A percentile compares a stretch with the other conserved stretches of the same genome.
Conservation (phyloP, 2,113 vertebrate species). For the Panurus biarmicus region DNA sequence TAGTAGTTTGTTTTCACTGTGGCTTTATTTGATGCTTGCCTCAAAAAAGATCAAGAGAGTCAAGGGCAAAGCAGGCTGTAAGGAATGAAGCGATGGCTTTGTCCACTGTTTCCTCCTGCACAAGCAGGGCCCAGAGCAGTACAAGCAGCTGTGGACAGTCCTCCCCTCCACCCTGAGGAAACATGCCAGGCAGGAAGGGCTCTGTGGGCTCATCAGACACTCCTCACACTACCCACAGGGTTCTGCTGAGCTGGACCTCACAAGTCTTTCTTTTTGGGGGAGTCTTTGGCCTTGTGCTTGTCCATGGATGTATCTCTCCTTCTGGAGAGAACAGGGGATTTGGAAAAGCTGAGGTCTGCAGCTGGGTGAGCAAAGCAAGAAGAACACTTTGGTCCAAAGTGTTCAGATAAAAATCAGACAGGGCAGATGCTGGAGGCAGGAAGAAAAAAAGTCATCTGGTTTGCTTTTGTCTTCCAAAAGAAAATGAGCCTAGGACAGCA, state of each 20-base stretch:
- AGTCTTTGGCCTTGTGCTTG: neutral
- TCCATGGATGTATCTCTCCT: neutral
- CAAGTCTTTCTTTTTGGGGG: neutral
- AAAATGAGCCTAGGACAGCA: neutral
- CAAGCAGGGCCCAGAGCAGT: neutral
- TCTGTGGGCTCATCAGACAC: neutral
- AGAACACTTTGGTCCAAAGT: neutral
- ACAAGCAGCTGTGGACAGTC: neutral
- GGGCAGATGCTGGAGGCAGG: neutral
- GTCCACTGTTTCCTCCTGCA: neutral
- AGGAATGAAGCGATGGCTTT: neutral
- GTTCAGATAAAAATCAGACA: neutral
- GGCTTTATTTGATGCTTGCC: conserved; percentile 4
- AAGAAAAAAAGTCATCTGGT: neutral
- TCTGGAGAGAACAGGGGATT: neutral
- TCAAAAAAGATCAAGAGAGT: conserved; percentile 7
- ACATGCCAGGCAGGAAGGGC: fast-evolving
- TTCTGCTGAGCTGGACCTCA: neutral
- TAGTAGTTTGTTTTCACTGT: neutral
- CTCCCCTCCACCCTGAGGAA: neutral
- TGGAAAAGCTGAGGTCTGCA: neutral
- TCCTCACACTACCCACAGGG: neutral
- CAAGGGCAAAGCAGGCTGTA: neutral
- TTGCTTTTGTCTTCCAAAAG: neutral
- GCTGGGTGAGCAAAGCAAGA: neutral